Evolutionary conservation across 1,140 invertebrate species (phyloP).

Genomic region (Planococcus citri): DNA sequence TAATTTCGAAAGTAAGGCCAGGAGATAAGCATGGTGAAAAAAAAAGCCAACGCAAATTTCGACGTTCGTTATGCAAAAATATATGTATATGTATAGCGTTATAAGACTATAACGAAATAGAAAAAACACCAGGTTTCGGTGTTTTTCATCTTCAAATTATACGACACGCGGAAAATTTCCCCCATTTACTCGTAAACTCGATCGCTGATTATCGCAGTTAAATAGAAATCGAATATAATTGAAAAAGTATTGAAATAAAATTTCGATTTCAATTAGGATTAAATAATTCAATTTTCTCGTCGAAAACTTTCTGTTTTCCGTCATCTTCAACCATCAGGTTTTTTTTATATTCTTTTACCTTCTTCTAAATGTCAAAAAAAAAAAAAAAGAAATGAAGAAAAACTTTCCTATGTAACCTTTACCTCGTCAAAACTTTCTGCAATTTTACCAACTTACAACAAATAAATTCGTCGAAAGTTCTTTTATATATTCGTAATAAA

Average conservation of each 20-base stretch:
- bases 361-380: no score
- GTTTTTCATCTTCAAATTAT: not conserved
- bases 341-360: no score
- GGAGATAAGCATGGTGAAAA: not conserved
- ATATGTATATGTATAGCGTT: not conserved
- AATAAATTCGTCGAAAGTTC: no score
- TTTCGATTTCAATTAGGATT: not conserved
- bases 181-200: not conserved
- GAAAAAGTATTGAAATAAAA: not conserved
- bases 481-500: no score
- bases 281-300: not conserved
- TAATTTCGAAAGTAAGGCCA: not conserved
- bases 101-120: not conserved
- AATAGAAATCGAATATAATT: not conserved
- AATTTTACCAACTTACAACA: no score
- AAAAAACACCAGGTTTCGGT: not conserved
- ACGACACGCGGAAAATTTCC: not conserved
- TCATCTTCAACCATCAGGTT: no score
- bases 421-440: no score
- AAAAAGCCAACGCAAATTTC: not conserved
- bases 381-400: no score
- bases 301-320: no score
- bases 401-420: no score
- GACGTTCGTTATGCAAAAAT: not conserved
- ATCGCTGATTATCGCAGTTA: not conserved